Evolutionary conservation across 1,140 invertebrate genomes (phyloP).

Genomic region (Sipha flava): DNA sequence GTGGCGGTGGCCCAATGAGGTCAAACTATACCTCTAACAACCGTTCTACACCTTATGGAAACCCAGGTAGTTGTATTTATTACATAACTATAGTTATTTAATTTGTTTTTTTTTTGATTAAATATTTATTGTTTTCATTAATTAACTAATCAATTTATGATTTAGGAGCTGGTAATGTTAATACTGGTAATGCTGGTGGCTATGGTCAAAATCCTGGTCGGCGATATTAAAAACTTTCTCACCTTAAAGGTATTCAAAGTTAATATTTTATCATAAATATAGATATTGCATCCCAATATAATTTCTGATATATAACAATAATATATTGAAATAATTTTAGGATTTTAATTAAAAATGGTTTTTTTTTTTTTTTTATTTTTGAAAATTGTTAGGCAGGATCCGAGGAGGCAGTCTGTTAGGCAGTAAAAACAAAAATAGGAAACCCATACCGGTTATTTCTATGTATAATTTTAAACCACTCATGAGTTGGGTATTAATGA

Average conservation of each 20-base stretch:
- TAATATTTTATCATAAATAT: not conserved
- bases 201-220: conserved; percentile 22
- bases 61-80: conserved; percentile 28
- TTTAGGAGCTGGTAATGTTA: conserved; percentile 17
- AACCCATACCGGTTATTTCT: conserved; percentile 28
- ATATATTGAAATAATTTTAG: not conserved
- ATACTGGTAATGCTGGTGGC: conserved; percentile 11
- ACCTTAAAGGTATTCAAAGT: not conserved
- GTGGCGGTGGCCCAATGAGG: conserved; percentile 27
- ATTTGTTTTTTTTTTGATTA: not conserved
- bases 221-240: not conserved
- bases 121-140: no score
- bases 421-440: conserved; percentile 31
- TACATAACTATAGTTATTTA: not conserved
- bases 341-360: conserved; percentile 24
- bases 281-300: not conserved
- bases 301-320: not conserved
- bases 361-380: conserved; percentile 31
- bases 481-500: conserved; percentile 14
- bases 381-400: conserved; percentile 31
- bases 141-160: not conserved
- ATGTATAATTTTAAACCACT: conserved; percentile 22
- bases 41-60: conserved; percentile 13
- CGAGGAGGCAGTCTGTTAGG: conserved; percentile 30
- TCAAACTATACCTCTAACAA: conserved; percentile 17